Conservation (phyloP, 2,888 invertebrate species). For the Bedellia somnulentella region DNA sequence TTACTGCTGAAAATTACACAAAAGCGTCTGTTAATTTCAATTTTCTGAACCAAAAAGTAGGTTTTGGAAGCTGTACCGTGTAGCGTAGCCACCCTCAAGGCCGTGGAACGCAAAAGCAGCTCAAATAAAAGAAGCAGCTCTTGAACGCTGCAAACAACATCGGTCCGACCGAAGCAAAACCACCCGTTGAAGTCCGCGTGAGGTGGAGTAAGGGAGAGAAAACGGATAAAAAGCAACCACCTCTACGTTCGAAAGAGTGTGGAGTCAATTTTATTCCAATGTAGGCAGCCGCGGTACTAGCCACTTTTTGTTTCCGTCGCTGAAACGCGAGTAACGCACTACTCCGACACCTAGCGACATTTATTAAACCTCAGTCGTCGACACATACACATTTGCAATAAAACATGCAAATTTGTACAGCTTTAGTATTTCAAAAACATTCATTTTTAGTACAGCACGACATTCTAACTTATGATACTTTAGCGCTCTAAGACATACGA, state of each 20-base stretch:
- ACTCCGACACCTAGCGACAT: conserved; percentile 55
- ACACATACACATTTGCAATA: too few species aligned
- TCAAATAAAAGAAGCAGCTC: conserved; percentile 58
- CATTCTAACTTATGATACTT: too few species aligned
- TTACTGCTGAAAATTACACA: background rate
- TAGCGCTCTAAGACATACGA: too few species aligned
- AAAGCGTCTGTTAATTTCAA: conserved; percentile 54
- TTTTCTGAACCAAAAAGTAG: conserved; percentile 50
- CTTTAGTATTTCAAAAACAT: too few species aligned
- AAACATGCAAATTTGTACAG: too few species aligned
- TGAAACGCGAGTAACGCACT: conserved; percentile 54
- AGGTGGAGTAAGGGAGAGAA: conserved; percentile 24
- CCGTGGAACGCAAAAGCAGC: conserved; percentile 49
- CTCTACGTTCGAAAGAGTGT: conserved; percentile 60
- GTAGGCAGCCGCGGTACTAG: conserved; percentile 56
- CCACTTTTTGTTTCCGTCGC: conserved; percentile 57
- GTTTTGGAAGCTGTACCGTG: conserved; percentile 49
- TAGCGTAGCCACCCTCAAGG: conserved; percentile 46
- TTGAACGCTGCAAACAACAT: conserved; percentile 60
- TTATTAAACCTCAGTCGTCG: conserved; percentile 51
- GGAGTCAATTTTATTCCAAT: conserved; percentile 62
- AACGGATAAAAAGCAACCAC: conserved; percentile 48
- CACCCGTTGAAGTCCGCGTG: conserved; percentile 53
- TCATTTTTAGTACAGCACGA: too few species aligned
- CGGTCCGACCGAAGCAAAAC: conserved; percentile 55